Conservation (phyloP, 2,113 vertebrate species). For the Eulemur macaco region DNA sequence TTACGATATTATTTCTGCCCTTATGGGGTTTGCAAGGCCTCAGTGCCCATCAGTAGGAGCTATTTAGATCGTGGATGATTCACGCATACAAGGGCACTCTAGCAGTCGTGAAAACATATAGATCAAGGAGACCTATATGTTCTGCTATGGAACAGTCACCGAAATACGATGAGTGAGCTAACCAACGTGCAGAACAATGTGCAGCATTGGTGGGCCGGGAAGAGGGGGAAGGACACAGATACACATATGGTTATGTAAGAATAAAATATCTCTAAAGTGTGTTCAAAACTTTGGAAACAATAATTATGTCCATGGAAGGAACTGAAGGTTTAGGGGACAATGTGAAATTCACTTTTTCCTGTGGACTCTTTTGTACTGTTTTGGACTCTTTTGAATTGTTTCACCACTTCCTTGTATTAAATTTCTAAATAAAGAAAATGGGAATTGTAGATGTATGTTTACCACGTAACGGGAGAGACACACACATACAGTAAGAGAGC, state of each 20-base stretch:
- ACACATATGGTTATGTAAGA: neutral
- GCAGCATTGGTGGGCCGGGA: neutral
- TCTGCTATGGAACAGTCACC: neutral
- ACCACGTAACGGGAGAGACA: neutral
- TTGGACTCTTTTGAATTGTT: neutral
- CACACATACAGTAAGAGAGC: neutral
- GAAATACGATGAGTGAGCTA: neutral
- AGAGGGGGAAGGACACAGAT: neutral
- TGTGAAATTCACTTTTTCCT: neutral
- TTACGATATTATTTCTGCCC: neutral
- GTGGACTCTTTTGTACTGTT: neutral
- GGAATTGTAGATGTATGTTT: neutral
- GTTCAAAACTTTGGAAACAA: neutral
- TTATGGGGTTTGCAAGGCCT: neutral
- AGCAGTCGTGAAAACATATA: neutral
- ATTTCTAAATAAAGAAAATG: slow-evolving; percentile 2
- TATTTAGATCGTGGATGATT: neutral
- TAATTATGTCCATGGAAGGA: neutral
- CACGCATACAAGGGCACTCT: rapidly evolving
- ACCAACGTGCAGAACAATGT: neutral
- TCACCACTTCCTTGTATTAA: neutral
- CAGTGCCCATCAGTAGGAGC: neutral
- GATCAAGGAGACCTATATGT: neutral
- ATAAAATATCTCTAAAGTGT: neutral
- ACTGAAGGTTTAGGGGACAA: neutral